Conservation (phyloP, 2,888 invertebrate genomes). For the Allolobophora icterica region DNA sequence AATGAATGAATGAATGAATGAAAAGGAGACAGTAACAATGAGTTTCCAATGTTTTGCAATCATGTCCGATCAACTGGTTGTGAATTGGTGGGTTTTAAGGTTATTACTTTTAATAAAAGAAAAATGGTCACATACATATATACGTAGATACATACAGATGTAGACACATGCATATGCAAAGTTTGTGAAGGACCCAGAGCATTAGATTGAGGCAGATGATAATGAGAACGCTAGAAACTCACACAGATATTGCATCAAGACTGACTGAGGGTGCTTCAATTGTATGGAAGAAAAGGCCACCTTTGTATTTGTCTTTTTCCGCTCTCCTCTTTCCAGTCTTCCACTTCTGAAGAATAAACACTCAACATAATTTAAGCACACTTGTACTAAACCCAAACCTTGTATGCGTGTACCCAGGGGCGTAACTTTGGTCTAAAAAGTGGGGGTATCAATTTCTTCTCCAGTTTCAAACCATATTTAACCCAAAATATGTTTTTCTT, state of each 20-base stretch:
- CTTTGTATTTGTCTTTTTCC: constrained; percentile 81
- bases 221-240: constrained; percentile 32
- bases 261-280: constrained; percentile 69
- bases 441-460: too few species aligned
- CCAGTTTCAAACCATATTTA: too few species aligned
- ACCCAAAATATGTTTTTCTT: too few species aligned
- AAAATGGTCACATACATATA: neutral
- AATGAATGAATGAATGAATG: too few species aligned
- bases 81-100: too few species aligned
- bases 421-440: too few species aligned
- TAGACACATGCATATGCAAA: neutral
- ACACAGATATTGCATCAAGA: constrained; percentile 45
- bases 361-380: neutral
- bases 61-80: too few species aligned
- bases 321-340: constrained; percentile 93
- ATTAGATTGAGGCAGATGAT: neutral
- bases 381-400: neutral
- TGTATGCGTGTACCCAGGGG: neutral
- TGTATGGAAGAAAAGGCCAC: constrained; percentile 82
- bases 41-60: too few species aligned
- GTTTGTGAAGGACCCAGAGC: neutral
- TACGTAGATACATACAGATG: neutral
- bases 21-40: too few species aligned
- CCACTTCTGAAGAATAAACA: constrained; percentile 73
- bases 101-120: too few species aligned